Base-by-base conservation (phyloP, 1,140 invertebrate species). In the Apis florea region DNA sequence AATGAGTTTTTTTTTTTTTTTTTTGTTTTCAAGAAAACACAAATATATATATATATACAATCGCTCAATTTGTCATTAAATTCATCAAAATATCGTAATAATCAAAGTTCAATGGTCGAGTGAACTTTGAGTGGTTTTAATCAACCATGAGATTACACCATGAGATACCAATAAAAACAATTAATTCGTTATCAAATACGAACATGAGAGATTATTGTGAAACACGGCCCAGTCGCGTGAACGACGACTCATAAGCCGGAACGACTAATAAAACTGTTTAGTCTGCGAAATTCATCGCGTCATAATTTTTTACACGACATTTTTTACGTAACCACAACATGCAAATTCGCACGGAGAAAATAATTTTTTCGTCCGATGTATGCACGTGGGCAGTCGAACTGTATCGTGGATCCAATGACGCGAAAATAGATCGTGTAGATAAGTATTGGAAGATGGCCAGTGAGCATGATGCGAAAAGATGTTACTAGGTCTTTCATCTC, bases 391-490 rank as follows among this genome's bases (percentile, higher is more conserved):
- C 17, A 53, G 17, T 3, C 17, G 21, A 21, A 67, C 63, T 58
- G 56, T 58, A 26, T 21, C 72, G 26, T 4, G 53, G 19, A 26
- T 0, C 49, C 5, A 51, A 15, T n/a, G 19, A n/a, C 24, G 9
- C 66, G 58, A 69, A 82, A 82, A 82, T 82, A 82, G 72, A 77
- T 51, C 31, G 31, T 15, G 19, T 3, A 75, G 47, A 54, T 26
- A 67, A 54, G 47, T 58, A 64, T 69, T 82, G 80, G 80, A 70
- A 1, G 9, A 26, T 11, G 6, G 80, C 80, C 80, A 82, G 31
- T 19, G 26, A 15, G 5, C 10, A 49, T 17, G 2, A 56, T 24
- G 2, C 8, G 3, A 21, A 8, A 47, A 67, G 11, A 49, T 2
- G 24, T 26, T 6, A 24, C 10, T 1, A 40, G 0, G 11, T 67